Evolutionary conservation across 2,797 vertebrate genomes (phyloP), one percentile per base, ranked within the genome.

Genomic region (Pseudomugil gertrudae): DNA sequence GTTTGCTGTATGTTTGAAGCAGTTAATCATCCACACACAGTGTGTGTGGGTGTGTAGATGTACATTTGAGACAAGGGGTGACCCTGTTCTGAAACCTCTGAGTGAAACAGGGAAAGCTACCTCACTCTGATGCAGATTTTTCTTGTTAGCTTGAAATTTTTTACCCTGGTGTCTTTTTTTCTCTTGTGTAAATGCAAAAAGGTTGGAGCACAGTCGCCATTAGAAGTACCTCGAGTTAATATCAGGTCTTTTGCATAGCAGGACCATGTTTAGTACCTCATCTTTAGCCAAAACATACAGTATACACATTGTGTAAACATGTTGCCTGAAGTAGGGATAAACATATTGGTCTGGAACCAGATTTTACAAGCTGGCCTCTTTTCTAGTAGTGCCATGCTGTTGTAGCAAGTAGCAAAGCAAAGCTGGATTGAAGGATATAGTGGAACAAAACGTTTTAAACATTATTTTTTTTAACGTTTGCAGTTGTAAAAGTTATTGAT

Each of bases 1-100:
- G 70, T 57, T 66, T 40, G 40, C 74, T 65, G 78, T 58, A 63
- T 57, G 60, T 79, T 84, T 76, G 52, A 74, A 73, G 60, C 63
- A 60, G 51, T 61, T 60, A 56, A 24, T 45, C 57, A 52, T 74
- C 36, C 47, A 26, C 67, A 51, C 62, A 50, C 23, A n/a, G 19
- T 54, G 32, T 59, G 58, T 35, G 63, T 74, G 65, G 11, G 72
- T 61, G 68, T 79, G 40, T 32, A 4, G 38, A 17, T 63, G 43
- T 70, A 29, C 54, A 24, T 68, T 50, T 83, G 64, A 64, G 66
- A 38, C 63, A 45, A 33, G 19, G 70, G 58, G 27, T 79, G 72
- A 84, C 72, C 74, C 54, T 71, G 63, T 53, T 64, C 71, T 74
- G 10, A 69, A 61, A 57, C 66, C 64, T 84, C 48, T 23, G 66